phyloP scores from a whole-genome alignment of 92 coral and sea anemone species.

The Actinostola sp. region DNA sequence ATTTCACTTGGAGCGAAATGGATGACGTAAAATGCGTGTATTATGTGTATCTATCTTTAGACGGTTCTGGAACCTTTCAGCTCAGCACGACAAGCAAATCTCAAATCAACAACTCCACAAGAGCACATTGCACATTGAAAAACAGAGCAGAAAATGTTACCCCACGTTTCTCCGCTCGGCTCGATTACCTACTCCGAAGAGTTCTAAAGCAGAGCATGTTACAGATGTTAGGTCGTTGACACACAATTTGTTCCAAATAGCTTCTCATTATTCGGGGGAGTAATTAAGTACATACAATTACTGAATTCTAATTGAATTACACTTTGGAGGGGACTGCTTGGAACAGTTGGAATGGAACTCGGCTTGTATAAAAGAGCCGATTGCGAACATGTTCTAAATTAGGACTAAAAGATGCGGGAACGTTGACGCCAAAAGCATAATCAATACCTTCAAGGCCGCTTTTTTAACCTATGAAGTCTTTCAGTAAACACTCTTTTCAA shows the following conservation, averaged over 20 bases:
- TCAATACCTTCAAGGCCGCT: too few species aligned
- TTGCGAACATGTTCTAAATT: not conserved
- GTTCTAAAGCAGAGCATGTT: too few species aligned
- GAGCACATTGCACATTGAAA: too few species aligned
- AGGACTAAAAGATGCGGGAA: not conserved
- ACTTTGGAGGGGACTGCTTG: not conserved
- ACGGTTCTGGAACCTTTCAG: not conserved
- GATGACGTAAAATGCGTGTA: not conserved
- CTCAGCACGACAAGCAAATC: constrained; percentile 1
- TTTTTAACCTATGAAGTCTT: too few species aligned
- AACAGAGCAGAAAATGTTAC: too few species aligned
- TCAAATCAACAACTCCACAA: not conserved
- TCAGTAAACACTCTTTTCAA: too few species aligned
- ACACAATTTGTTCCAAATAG: not conserved
- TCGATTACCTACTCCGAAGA: too few species aligned
- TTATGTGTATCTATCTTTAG: not conserved
- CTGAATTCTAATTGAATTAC: constrained; percentile 5
- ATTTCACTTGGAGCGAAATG: not conserved
- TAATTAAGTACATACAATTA: not conserved
- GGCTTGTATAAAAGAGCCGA: constrained; percentile 4
- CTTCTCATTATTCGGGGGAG: not conserved
- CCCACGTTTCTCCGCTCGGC: too few species aligned
- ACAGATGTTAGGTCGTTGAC: not conserved
- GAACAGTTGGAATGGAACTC: too few species aligned
- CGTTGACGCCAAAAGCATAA: constrained; percentile 13